Evolutionary conservation across 2,888 invertebrate species (phyloP), one percentile per base, ranked within the genome.

Genomic region (Tenthredo distinguenda): DNA sequence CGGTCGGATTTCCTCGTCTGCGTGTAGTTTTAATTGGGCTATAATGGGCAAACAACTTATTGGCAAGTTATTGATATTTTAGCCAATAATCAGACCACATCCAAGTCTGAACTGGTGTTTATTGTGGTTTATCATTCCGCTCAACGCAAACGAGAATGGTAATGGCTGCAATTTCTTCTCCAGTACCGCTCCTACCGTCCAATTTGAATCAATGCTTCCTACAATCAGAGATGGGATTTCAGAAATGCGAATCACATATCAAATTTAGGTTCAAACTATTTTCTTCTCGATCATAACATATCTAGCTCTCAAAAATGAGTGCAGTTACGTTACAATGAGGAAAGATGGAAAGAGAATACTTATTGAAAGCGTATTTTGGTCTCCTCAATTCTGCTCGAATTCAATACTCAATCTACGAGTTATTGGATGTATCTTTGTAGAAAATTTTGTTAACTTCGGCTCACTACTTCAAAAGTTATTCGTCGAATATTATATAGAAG

Each of bases 61-160:
- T 71, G 81, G 74, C 85, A 84, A 72, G 83, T 86, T 83, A 84
- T 50, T 62, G 85, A 87, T 15, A 21, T 18, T 74, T 94, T 97
- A 98, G 92, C 99, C 99, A 91, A 99, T 97, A 93, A 99, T 97
- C 90, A 99, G 96, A 86, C 99, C 99, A 92, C 99, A 97, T 88
- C 99, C 99, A 91, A 99, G 96, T 94, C 97, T 96, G 94, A 98
- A 99, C 92, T 98, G 97, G 92, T 97, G 97, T 94, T 99, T 99
- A 87, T 96, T 96, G 93, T 99, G 99, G 95, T 99, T 99, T 91
- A 99, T 95, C 94, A 98, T 96, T 85, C 98, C 99, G 89, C 98
- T 98, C 65, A 99, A 95, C 6, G 98, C 97, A 91, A 99, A 97
- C 10, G 98, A 97, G 94, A 99, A 98, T 76, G 99, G 99, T 91